Percentiles rank a stretch among this genome's conserved stretches.
phyloP scores from a whole-genome alignment of 2,113 vertebrate species.

The Siphamia tubifer region DNA sequence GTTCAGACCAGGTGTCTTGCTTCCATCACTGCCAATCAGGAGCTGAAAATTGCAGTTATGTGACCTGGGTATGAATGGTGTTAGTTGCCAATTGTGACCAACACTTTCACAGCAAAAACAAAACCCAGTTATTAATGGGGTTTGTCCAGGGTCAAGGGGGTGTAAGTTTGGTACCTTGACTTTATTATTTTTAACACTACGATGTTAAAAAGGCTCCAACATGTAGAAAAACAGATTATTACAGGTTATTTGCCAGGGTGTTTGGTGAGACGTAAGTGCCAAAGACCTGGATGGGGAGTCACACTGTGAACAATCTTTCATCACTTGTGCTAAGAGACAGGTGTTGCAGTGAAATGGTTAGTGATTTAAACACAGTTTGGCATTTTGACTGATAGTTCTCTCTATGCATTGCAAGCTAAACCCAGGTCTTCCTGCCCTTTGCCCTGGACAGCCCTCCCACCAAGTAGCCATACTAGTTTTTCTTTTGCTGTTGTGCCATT shows the following conservation, averaged over 20 bases:
- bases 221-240: neutral
- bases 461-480: slow-evolving; percentile 11
- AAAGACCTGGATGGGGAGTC: slow-evolving; percentile 7
- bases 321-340: slow-evolving; percentile 31
- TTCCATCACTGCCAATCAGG: too few relatives aligned
- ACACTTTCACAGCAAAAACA: too few relatives aligned
- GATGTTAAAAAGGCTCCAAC: neutral
- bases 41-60: too few relatives aligned
- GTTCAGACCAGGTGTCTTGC: too few relatives aligned
- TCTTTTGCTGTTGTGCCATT: slow-evolving; percentile 26
- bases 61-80: too few relatives aligned
- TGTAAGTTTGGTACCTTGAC: neutral
- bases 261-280: slow-evolving; percentile 1
- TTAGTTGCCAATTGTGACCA: too few relatives aligned
- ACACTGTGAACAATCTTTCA: slow-evolving; percentile 31
- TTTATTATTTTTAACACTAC: slow-evolving; percentile 3
- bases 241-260: slow-evolving; percentile 7
- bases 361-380: slow-evolving; percentile 50
- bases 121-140: too few relatives aligned
- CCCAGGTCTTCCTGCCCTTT: slow-evolving; percentile 31
- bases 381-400: slow-evolving; percentile 54
- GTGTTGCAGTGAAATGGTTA: slow-evolving; percentile 29
- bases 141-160: too few relatives aligned
- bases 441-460: slow-evolving; percentile 27
- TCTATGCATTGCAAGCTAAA: slow-evolving; percentile 42